Base-by-base conservation (phyloP, 2,797 vertebrate species). In the Eospalax fontanierii region DNA sequence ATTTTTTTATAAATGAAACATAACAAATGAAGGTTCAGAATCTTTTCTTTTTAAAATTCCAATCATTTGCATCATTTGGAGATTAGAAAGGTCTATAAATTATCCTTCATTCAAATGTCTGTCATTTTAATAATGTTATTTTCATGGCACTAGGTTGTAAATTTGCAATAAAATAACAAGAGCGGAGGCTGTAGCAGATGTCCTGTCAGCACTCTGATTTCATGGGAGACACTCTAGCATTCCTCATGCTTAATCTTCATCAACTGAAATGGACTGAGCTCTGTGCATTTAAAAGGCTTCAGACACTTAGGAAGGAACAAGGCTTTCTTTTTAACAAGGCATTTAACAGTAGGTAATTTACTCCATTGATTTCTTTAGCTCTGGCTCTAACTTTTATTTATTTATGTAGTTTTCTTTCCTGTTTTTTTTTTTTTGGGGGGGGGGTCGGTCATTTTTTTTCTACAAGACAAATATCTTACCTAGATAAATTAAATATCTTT, bases 131-230 rank as follows among this genome's bases (percentile, higher is more conserved):
- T 68, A 63, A 96, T 74, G 89, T 85, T 95, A 90, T 93, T 98
- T 96, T 92, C 97, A 95, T 97, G 97, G 93, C 12, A 65, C 83
- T 87, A 4, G 0, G 85, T 96, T 96, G 85, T 97, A 96, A 92
- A 87, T 96, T 95, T 88, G 78, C 63, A 93, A 79, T 96, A 94
- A 96, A 93, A 87, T 94, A 95, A 95, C 78, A 92, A 95, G 87
- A 84, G 82, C 26, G 28, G 28, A 95, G 70, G 59, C 24, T 63
- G 33, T 28, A 94, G 66, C 89, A 97, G 95, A 90, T 75, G 57
- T 89, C 96, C 95, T 84, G 79, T 93, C 63, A 83, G 35, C 21
- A 79, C 68, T 4, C 21, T 88, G 87, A 80, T 96, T 98, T 92
- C 87, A 21, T 85, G 33, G 65, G 71, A 97, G 90, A 94, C 81